These are phyloP conservation scores for Bombus sylvicola DNA, from an alignment of 1,140 invertebrate genomes.

Conservation along the genomic window DNA sequence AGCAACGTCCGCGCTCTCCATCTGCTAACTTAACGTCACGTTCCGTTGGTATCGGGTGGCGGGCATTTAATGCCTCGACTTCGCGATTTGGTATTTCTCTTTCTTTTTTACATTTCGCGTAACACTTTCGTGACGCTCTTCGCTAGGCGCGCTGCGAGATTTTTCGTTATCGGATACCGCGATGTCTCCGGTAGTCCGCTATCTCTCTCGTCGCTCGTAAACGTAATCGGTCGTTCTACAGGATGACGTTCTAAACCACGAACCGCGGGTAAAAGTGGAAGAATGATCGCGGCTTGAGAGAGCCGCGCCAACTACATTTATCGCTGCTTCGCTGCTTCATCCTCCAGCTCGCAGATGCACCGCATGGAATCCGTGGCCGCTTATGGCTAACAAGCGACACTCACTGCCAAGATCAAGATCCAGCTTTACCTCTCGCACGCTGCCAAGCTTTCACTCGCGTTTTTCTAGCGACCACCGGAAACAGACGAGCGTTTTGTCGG, in stretches of 20 bases:
- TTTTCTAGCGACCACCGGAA: neutral
- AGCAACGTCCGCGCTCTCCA: too few relatives aligned
- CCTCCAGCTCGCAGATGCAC: too few relatives aligned
- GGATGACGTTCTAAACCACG: conserved; percentile 62
- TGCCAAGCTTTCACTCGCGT: neutral
- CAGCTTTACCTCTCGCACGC: conserved; percentile 38
- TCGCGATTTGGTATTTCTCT: neutral
- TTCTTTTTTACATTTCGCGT: too few relatives aligned
- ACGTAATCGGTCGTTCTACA: conserved; percentile 60
- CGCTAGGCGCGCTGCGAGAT: neutral
- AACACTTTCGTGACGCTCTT: neutral
- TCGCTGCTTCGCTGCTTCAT: conserved; percentile 25
- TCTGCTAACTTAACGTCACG: neutral
- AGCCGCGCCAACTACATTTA: conserved; percentile 73
- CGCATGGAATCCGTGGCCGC: too few relatives aligned
- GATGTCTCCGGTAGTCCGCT: neutral
- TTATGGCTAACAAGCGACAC: conserved; percentile 2
- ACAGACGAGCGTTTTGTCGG: neutral
- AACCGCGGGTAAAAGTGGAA: conserved; percentile 3
- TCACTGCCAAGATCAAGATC: conserved; percentile 71
- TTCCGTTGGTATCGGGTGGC: neutral
- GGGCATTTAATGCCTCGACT: conserved; percentile 10
- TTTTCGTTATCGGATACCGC: conserved; percentile 8
- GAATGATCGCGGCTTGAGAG: conserved; percentile 57
- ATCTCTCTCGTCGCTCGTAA: conserved; percentile 38